Evolutionary conservation across 2,797 vertebrate species (phyloP), one percentile per base, ranked within the genome.

Genomic region (Luscinia luscinia): DNA sequence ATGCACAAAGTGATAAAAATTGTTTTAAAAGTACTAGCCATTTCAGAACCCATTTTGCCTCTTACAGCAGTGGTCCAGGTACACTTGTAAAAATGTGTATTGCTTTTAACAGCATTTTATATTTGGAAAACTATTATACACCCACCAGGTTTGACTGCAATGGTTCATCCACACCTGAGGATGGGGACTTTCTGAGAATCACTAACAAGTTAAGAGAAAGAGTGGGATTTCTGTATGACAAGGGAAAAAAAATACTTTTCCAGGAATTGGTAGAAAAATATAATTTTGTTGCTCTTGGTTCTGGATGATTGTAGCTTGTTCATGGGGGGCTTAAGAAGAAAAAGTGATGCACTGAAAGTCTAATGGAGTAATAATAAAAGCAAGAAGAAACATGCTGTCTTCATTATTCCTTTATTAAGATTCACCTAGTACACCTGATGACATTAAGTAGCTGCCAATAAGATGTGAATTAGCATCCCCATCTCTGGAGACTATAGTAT

Each of bases 391-490:
- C 45, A 85, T 21, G 9, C 8, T 74, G 55, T 76, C 64, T 92
- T 92, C 82, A 82, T 95, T 87, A 91, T 73, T 91, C 57, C 72
- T 80, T 92, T 93, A 84, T 92, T 95, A 94, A 89, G 55, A 74
- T 94, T 92, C 75, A 89, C 55, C 48, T 57, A 38, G n/a, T 89
- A 89, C 28, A 90, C 48, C 51, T 87, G 81, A 89, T 70, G 82
- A 76, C 46, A 69, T 87, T 89, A 96, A 69, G 62, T 76, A 79
- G 20, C 45, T 94, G 67, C n/a, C 92, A 93, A 67, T 87, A 82
- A 84, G 55, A 82, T 48, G 40, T 59, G 48, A 93, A 90, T 93
- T 82, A 89, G 11, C 59, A 95, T 69, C 46, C n/a, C 40, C 51
- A 69, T 61, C 66, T 55, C 51, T 82, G 67, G 57, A 84, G 94